Evolutionary conservation across 2,113 vertebrate species (phyloP).

Genomic region (Gopherus flavomarginatus): DNA sequence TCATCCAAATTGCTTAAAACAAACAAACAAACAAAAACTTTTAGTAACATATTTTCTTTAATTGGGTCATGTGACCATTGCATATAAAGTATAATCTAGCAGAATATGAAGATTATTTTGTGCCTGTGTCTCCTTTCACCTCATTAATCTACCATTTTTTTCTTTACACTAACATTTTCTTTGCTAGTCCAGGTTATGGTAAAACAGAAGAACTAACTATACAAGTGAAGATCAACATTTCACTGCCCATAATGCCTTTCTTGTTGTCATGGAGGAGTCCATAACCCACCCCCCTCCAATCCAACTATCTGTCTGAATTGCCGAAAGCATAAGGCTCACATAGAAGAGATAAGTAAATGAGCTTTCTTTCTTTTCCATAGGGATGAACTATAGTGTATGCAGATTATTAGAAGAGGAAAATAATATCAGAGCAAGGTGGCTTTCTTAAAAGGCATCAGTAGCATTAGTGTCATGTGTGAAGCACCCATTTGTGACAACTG

Average conservation of each 20-base stretch:
- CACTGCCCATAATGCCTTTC: constrained; percentile 16
- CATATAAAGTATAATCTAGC: neutral
- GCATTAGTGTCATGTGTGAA: constrained; percentile 92
- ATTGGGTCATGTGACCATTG: constrained; percentile 14
- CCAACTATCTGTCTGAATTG: constrained; percentile 69
- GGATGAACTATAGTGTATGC: constrained; percentile 76
- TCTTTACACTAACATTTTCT: neutral
- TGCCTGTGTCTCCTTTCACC: neutral
- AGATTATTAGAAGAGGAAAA: constrained; percentile 79
- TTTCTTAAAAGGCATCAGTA: constrained; percentile 86
- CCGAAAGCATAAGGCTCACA: constrained; percentile 68
- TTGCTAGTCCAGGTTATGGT: constrained; percentile 31
- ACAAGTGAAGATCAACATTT: constrained; percentile 66
- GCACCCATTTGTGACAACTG: constrained; percentile 93
- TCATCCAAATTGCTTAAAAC: constrained; percentile 27
- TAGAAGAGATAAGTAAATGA: constrained; percentile 73
- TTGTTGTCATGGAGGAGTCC: constrained; percentile 43
- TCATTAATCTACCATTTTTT: neutral
- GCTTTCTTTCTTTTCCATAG: constrained; percentile 69
- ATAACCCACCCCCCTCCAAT: constrained; percentile 20
- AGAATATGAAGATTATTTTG: neutral
- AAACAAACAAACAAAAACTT: neutral
- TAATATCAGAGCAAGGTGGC: constrained; percentile 82
- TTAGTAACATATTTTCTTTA: constrained; percentile 33
- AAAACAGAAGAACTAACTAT: constrained; percentile 34